Evolutionary conservation across 1,140 invertebrate genomes (phyloP).

Genomic region (Anthonomus grandis): DNA sequence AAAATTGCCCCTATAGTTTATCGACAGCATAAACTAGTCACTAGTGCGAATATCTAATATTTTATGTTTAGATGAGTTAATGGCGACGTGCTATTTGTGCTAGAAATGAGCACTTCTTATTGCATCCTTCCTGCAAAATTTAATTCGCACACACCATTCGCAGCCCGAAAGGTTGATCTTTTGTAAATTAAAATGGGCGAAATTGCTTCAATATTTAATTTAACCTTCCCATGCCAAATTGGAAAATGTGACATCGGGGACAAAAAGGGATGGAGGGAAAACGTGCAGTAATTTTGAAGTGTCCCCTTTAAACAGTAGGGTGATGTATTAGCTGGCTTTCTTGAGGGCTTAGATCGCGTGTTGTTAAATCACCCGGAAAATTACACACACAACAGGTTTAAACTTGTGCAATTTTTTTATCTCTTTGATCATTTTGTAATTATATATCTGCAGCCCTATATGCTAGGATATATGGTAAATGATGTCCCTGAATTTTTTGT

Average conservation of each 20-base stretch:
- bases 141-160: not conserved
- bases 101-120: not conserved
- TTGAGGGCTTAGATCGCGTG: constrained; percentile 30
- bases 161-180: not conserved
- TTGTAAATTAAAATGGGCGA: constrained; percentile 1
- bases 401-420: not conserved
- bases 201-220: constrained; percentile 32
- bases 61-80: not conserved
- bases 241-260: constrained; percentile 28
- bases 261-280: constrained; percentile 17
- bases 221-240: constrained; percentile 15
- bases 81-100: not conserved
- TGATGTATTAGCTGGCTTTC: constrained; percentile 35
- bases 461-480: not conserved
- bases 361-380: constrained; percentile 34
- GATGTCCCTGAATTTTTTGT: not conserved
- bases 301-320: constrained; percentile 33
- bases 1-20: not conserved
- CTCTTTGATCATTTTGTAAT: constrained; percentile 6
- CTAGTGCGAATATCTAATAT: not conserved
- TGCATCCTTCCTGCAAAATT: not conserved
- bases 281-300: constrained; percentile 32
- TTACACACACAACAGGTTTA: constrained; percentile 31
- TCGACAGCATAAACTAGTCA: not conserved
- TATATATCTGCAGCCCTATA: constrained; percentile 7